Evolutionary conservation across 2,797 vertebrate species (phyloP), one percentile per base, ranked within the genome.

Genomic region (Prionace glauca): DNA sequence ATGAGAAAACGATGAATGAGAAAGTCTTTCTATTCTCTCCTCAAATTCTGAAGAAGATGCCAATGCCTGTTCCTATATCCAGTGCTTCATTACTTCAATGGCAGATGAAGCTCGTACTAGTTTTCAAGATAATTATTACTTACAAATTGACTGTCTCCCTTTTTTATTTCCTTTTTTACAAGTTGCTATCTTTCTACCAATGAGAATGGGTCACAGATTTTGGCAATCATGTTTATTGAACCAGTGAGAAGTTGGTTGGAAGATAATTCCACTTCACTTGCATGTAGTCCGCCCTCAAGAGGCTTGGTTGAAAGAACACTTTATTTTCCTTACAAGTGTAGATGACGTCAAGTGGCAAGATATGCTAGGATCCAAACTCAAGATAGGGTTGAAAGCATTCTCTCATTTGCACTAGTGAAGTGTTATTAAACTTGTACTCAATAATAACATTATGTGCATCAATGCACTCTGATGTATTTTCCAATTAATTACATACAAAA

Each of bases 391-490:
- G 65, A 92, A 69, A 24, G n/a, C 62, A 69, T 92, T 92, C 90
- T 69, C 90, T 92, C 90, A 92, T 92, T 92, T 92, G 67, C 90
- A 92, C 90, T 69, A 69, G 67, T 92, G 90, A 69, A 67, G 67
- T 92, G 65, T 92, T 92, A 92, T 92, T 92, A 92, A 92, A 92
- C 22, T 24, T 67, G 62, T 92, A 92, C n/a, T 92, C 65, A 92
- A 69, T 92, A 92, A 92, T 41, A 69, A 67, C 67, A 67, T 92
- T 92, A 67, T 92, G 62, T 69, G 90, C 90, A 92, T 41, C 90
- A 41, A 92, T 92, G 90, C 90, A 92, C 90, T 92, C 90, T 92
- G 67, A 92, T 69, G 67, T 92, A 92, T 92, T 92, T 92, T 92
- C 90, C 62, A 92, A 92, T 69, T 92, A 92, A 92, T 92, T 92